Base-by-base conservation (phyloP, 2,113 vertebrate species). In the Craseonycteris thonglongyai region DNA sequence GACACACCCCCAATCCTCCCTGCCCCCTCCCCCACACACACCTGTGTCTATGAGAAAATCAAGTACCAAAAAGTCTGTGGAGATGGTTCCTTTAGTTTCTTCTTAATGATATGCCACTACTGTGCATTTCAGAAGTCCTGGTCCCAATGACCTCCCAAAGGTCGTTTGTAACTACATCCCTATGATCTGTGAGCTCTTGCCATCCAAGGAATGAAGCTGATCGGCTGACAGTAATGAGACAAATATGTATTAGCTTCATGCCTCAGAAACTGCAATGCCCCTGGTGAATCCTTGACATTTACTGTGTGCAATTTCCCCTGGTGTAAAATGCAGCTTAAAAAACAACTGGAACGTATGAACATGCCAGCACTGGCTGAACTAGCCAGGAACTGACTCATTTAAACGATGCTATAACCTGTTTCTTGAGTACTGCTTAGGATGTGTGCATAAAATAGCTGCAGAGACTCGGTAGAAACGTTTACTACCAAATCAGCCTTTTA, bases 191-290 rank as follows among this genome's bases (percentile, higher is more conserved):
- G 86, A 97, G 90, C 87, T 93, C 93, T 97, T 96, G 75, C 95
- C 91, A 97, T 95, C 91, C 82, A 91, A 35, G 12, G 97, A 96
- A 97, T 97, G 95, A 98, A 97, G 98, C 94, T 97, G 97, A 98
- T 97, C 92, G 97, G 93, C 84, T 98, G 98, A 98, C 97, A 98
- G 97, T 98, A 98, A 98, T 97, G 96, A 98, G 98, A 98, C 98
- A 98, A 98, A 98, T 98, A 98, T 95, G 97, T 98, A 98, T 98
- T 98, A 98, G 95, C 96, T 98, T 98, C 98, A 98, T 98, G 98
- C 56, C 97, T 98, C 97, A 96, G 98, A 98, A 98, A 96, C 86
- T 92, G 95, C 95, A 97, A 97, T 97, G 97, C 97, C 98, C 97
- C 91, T 26, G 96, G 98, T 98, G 98, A 98, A 98, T 98, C 94